Percentiles rank a stretch among this genome's conserved stretches.
Conservation (phyloP, 2,113 vertebrate species). For the Malurus cyaneus region DNA sequence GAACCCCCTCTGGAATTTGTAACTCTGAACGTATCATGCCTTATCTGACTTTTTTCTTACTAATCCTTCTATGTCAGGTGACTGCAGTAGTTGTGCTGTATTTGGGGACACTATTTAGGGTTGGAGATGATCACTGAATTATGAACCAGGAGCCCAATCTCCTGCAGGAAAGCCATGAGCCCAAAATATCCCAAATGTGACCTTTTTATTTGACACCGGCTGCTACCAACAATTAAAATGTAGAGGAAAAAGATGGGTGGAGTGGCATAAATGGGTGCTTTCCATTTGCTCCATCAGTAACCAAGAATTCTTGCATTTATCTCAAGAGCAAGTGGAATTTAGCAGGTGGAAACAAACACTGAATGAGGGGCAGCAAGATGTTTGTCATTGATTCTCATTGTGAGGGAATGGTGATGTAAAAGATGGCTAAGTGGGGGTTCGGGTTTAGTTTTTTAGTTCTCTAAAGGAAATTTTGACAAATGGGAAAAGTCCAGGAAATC, state of each 20-base stretch:
- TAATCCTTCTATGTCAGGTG: neutral
- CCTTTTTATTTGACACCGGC: neutral
- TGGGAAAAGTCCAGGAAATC: neutral
- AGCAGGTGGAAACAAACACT: neutral
- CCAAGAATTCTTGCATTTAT: neutral
- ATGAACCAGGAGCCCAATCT: neutral
- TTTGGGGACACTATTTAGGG: neutral
- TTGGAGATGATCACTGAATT: neutral
- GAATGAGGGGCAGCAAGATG: neutral
- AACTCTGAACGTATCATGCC: neutral
- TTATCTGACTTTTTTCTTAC: neutral
- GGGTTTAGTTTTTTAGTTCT: neutral
- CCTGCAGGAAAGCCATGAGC: neutral
- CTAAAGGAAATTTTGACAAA: neutral
- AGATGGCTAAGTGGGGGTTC: neutral
- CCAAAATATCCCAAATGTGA: neutral
- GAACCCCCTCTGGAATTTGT: neutral
- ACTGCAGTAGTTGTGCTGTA: neutral
- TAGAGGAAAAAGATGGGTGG: neutral
- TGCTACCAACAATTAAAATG: neutral
- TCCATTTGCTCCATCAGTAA: neutral
- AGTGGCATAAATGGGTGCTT: neutral
- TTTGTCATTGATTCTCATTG: neutral
- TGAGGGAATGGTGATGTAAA: neutral
- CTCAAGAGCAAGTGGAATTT: neutral